Evolutionary conservation across 2,888 invertebrate genomes (phyloP).

Genomic region (Nymphalis urticae): DNA sequence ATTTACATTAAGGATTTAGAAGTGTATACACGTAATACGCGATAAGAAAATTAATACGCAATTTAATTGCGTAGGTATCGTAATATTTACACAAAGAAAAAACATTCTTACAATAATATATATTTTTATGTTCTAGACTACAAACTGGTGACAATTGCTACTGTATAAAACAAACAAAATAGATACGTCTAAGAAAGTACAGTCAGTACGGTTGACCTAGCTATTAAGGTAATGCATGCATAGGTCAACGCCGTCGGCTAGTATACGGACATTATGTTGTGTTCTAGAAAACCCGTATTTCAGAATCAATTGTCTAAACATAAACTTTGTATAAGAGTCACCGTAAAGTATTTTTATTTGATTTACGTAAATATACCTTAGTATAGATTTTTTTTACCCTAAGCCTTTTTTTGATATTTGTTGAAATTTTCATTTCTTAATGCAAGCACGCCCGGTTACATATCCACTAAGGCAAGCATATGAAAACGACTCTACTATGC

Average conservation of each 20-base stretch:
- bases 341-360: too few relatives aligned
- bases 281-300: conserved; percentile 14
- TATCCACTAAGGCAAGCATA: neutral
- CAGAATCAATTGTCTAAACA: neutral
- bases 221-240: conserved; percentile 37
- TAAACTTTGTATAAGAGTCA: neutral
- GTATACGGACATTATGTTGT: conserved; percentile 3
- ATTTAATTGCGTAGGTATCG: neutral
- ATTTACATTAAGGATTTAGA: neutral
- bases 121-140: neutral
- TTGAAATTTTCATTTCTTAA: neutral
- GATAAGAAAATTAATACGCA: conserved; percentile 3
- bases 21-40: neutral
- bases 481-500: conserved; percentile 11
- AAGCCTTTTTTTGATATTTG: neutral
- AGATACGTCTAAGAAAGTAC: conserved; percentile 25
- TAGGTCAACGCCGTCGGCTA: conserved; percentile 37
- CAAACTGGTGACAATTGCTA: neutral
- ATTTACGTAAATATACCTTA: too few relatives aligned
- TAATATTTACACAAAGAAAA: neutral
- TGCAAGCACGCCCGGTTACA: neutral
- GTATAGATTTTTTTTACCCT: neutral
- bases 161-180: neutral
- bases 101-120: neutral
- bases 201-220: conserved; percentile 25